Evolutionary conservation across 1,140 invertebrate species (phyloP).

Genomic region (Zaprionus ornatus): DNA sequence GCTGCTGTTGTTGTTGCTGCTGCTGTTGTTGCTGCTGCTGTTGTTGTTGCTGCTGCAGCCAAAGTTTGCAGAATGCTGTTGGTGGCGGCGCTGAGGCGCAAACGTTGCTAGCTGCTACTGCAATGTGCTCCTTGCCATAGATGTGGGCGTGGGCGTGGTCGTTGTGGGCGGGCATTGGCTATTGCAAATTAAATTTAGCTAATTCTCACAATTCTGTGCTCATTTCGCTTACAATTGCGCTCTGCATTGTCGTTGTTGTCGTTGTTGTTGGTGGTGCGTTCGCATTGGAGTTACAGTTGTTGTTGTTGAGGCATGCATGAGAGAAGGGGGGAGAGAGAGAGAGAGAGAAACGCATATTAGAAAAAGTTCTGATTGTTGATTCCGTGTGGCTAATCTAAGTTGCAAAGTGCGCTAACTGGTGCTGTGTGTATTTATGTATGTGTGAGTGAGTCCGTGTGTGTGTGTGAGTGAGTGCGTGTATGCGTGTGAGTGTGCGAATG

Average conservation of each 20-base stretch:
- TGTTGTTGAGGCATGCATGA: constrained; percentile 51
- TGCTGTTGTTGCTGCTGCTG: constrained; percentile 55
- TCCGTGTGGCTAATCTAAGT: constrained; percentile 52
- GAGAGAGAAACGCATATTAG: constrained; percentile 53
- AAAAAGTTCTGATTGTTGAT: constrained; percentile 55
- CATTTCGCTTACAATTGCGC: constrained; percentile 84
- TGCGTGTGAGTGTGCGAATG: constrained; percentile 33
- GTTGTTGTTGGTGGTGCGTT: constrained; percentile 31
- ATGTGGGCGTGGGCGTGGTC: constrained; percentile 40
- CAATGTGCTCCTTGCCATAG: constrained; percentile 8
- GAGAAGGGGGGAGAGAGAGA: constrained; percentile 19
- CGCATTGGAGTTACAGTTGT: constrained; percentile 28
- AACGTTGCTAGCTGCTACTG: constrained; percentile 41
- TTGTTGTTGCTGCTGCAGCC: constrained; percentile 77
- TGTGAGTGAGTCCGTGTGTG: constrained; percentile 22
- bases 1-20: constrained; percentile 48
- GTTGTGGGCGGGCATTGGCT: constrained; percentile 63
- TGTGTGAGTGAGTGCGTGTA: constrained; percentile 11
- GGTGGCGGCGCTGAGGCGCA: constrained; percentile 68
- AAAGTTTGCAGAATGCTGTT: constrained; percentile 80
- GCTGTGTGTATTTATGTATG: constrained; percentile 16
- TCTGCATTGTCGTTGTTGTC: constrained; percentile 55
- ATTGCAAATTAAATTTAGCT: constrained; percentile 84
- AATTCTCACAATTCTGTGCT: constrained; percentile 84
- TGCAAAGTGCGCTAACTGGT: constrained; percentile 41